phyloP scores from a whole-genome alignment of 2,797 vertebrate species.

The Gastrophryne carolinensis region DNA sequence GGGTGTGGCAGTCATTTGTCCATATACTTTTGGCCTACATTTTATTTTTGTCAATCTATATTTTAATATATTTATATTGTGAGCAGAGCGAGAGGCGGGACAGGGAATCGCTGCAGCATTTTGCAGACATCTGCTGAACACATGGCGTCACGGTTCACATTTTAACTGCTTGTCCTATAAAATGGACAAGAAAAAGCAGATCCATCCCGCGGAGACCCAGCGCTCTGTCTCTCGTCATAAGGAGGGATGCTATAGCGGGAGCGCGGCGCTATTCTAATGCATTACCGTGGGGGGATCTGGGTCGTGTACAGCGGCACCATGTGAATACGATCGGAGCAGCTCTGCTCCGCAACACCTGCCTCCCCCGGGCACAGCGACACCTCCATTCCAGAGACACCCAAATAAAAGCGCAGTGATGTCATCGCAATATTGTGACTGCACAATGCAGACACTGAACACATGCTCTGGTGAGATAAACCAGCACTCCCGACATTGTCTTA shows the following conservation, averaged over 20 bases:
- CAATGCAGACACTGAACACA: background rate
- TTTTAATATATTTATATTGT: background rate
- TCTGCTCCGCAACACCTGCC: background rate
- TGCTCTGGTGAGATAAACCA: background rate
- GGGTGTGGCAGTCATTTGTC: too few relatives aligned
- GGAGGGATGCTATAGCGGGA: slow-evolving; percentile 71
- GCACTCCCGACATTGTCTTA: too few relatives aligned
- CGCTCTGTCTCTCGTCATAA: slow-evolving; percentile 72
- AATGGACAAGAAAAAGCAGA: slow-evolving; percentile 75
- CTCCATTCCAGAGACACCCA: background rate
- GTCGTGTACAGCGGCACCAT: slow-evolving; percentile 75
- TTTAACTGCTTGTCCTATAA: slow-evolving; percentile 73
- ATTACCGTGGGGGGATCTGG: slow-evolving; percentile 76
- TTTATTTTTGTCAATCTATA: background rate
- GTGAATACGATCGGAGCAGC: background rate
- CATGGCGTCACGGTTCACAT: slow-evolving; percentile 69
- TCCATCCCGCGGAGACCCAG: slow-evolving; percentile 69
- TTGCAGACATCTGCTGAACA: slow-evolving; percentile 74
- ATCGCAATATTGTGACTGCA: background rate
- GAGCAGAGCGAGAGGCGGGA: background rate
- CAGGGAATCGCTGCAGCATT: background rate
- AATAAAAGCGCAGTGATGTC: background rate
- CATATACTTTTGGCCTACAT: too few relatives aligned
- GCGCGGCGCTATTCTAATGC: slow-evolving; percentile 66
- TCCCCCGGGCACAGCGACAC: background rate